Evolutionary conservation across 30 jellyfish, hydroid and myxozoan species (phyloP).

Genomic region (Hydractinia symbiolongicarpus): DNA sequence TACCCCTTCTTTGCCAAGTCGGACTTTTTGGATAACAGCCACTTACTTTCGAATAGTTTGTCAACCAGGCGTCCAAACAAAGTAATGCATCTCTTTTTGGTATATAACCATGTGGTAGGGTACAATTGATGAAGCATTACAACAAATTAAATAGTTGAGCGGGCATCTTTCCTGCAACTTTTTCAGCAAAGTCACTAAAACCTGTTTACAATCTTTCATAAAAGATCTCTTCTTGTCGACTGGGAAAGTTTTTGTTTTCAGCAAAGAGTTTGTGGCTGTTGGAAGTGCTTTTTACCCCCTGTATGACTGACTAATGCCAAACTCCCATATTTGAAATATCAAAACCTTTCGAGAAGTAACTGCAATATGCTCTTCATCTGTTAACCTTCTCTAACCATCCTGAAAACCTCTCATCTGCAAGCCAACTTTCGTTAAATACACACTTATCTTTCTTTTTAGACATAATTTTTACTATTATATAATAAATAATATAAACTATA

Average conservation of each 20-base stretch:
- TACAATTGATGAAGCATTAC: not conserved
- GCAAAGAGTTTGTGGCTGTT: slow-evolving; percentile 4
- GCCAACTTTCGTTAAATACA: too few relatives aligned
- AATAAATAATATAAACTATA: too few relatives aligned
- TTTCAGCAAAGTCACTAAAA: not conserved
- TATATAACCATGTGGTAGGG: not conserved
- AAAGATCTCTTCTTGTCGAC: not conserved
- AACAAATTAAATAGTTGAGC: not conserved
- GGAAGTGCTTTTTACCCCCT: too few relatives aligned
- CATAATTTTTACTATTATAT: too few relatives aligned
- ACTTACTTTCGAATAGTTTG: not conserved
- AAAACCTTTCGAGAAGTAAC: too few relatives aligned
- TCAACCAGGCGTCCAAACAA: not conserved
- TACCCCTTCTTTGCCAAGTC: slow-evolving; percentile 1
- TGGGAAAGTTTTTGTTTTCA: not conserved
- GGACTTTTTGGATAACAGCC: not conserved
- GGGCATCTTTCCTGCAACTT: slow-evolving; percentile 6
- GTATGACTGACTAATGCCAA: too few relatives aligned
- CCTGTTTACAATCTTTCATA: not conserved
- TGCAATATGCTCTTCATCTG: too few relatives aligned
- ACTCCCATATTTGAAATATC: too few relatives aligned
- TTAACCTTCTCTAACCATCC: too few relatives aligned
- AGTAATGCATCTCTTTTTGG: not conserved
- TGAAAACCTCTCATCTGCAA: too few relatives aligned
- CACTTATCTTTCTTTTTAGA: too few relatives aligned